Evolutionary conservation across 2,888 invertebrate species (phyloP), one percentile per base, ranked within the genome.

Genomic region (Baccha elongata): DNA sequence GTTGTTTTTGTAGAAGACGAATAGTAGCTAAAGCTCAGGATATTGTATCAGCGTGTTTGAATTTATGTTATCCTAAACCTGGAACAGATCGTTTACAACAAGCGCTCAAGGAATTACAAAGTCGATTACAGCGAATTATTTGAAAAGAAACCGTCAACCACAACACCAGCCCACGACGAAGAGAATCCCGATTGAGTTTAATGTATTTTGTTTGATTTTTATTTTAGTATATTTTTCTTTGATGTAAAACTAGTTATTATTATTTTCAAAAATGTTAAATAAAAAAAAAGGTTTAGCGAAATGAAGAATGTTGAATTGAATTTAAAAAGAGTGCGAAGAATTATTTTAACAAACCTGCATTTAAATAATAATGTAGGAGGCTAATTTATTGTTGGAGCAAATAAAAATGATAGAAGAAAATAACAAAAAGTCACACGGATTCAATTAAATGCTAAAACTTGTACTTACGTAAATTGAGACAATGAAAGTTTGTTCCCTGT

Each of bases 41-140:
- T 88, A 93, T 94, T n/a, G 93, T 96, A 53, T 94, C 95, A 0
- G 93, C 93, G 73, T 94, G 96, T 87, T 91, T 96, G 79, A 95
- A 95, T 68, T 94, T 94, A 86, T 92, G 96, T 44, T 96, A 96
- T 89, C 94, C 94, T 86, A 95, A 95, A 89, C 92, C 94, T n/a
- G 93, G 93, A 85, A 93, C 94, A 2, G 92, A 92, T 52, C 90
- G 92, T 21, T 91, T 96, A 65, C 93, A 94, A 71, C 91, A 92
- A 78, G 90, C 92, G 67, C 88, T 92, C 3, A 90, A 91, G 85
- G 90, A 91, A 80, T 87, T 91, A 29, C 91, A 91, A 85, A 89
- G 88, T 68, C 88, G 89, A 48, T 85, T 91, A 58, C 89, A 90
- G 73, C 87, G 89, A 23, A 85, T 85, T 58, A 50, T 86, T 35